Evolutionary conservation across 2,113 vertebrate species (phyloP).

Genomic region (Nycticryphes semicollaris): DNA sequence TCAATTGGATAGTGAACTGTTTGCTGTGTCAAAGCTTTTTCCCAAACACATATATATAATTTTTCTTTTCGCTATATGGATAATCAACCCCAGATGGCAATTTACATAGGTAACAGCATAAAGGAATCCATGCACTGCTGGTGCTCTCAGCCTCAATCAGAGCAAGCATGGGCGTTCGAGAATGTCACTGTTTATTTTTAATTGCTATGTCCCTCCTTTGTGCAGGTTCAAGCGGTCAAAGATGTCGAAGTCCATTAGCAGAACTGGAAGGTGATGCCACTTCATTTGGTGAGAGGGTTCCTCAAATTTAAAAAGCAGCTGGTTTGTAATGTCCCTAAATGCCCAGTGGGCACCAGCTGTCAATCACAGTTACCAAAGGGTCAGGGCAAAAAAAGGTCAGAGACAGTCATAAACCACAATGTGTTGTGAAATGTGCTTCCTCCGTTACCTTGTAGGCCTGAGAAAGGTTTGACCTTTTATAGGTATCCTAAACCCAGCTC

Average conservation of each 20-base stretch:
- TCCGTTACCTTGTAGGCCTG: constrained; percentile 13
- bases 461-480: constrained; percentile 56
- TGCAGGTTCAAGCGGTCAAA: constrained; percentile 77
- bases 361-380: constrained; percentile 59
- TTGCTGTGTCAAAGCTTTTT: constrained; percentile 67
- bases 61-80: constrained; percentile 50
- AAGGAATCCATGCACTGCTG: constrained; percentile 62
- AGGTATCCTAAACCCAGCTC: constrained; percentile 34
- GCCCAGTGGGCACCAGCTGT: constrained; percentile 59
- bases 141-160: constrained; percentile 65
- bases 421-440: constrained; percentile 65
- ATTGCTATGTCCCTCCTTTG: constrained; percentile 67
- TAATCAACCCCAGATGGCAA: constrained; percentile 79
- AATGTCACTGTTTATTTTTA: constrained; percentile 79
- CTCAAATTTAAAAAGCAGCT: constrained; percentile 59
- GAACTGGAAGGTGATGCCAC: constrained; percentile 67
- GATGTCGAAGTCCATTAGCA: constrained; percentile 70
- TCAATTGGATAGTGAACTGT: constrained; percentile 22
- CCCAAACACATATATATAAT: constrained; percentile 50
- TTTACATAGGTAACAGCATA: constrained; percentile 63
- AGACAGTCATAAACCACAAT: constrained; percentile 21
- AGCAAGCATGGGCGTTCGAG: constrained; percentile 56
- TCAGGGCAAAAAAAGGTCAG: constrained; percentile 64
- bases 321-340: constrained; percentile 54
- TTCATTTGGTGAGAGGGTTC: constrained; percentile 58